phyloP scores from a whole-genome alignment of 2,113 vertebrate species.

The Tringa solitaria region DNA sequence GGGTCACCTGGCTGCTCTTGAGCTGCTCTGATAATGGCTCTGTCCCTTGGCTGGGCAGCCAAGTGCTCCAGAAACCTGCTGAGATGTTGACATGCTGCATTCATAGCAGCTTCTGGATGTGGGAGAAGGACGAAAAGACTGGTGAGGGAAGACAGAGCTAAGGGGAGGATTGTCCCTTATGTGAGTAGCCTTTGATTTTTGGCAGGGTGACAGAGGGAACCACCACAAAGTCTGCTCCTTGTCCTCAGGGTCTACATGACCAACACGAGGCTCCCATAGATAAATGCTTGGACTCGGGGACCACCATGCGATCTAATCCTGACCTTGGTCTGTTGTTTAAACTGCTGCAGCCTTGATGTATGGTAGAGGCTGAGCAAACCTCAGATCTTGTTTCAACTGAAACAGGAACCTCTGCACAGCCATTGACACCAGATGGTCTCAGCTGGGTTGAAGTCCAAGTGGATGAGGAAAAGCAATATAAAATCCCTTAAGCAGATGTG shows the following conservation, averaged over 20 bases:
- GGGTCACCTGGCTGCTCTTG: background rate
- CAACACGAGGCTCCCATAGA: fast-evolving
- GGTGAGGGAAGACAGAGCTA: fast-evolving
- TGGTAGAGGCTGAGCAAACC: background rate
- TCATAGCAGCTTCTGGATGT: background rate
- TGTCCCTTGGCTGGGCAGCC: background rate
- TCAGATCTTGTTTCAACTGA: background rate
- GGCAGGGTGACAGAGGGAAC: background rate
- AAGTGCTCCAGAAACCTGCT: background rate
- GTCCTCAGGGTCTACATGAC: background rate
- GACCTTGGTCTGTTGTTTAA: background rate
- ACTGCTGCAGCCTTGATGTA: background rate
- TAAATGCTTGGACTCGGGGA: background rate
- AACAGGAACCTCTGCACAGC: background rate
- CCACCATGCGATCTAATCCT: fast-evolving
- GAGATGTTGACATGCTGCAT: background rate
- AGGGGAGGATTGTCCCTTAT: background rate
- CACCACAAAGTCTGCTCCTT: background rate
- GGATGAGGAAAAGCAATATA: background rate
- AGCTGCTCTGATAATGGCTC: background rate
- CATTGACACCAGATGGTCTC: background rate
- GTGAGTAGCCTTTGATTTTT: background rate
- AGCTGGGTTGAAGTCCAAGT: background rate
- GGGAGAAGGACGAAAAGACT: background rate
- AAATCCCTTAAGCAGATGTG: background rate